phyloP scores from a whole-genome alignment of 2,113 vertebrate species.

The Cyphomyrus discorhynchus region DNA sequence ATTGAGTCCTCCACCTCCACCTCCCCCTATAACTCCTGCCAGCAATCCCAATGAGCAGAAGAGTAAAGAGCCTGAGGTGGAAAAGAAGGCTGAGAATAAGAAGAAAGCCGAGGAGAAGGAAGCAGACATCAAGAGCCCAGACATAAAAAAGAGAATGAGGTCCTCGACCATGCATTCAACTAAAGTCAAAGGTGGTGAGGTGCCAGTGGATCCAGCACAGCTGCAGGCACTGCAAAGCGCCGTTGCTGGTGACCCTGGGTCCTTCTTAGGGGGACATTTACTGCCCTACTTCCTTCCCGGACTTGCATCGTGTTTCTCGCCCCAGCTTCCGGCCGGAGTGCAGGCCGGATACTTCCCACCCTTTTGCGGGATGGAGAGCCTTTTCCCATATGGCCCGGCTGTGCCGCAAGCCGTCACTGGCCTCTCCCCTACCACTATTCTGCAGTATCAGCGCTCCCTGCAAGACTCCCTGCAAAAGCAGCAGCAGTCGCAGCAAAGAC shows the following conservation, averaged over 20 bases:
- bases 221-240: slow-evolving; percentile 92
- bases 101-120: slow-evolving; percentile 91
- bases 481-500: slow-evolving; percentile 86
- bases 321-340: slow-evolving; percentile 87
- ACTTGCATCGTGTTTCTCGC: slow-evolving; percentile 92
- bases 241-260: slow-evolving; percentile 82
- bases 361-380: slow-evolving; percentile 87
- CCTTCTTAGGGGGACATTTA: slow-evolving; percentile 93
- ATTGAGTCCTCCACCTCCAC: slow-evolving; percentile 88
- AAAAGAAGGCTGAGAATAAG: slow-evolving; percentile 75
- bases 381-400: slow-evolving; percentile 91
- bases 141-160: slow-evolving; percentile 90
- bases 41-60: slow-evolving; percentile 95
- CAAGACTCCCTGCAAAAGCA: slow-evolving; percentile 96
- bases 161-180: slow-evolving; percentile 73
- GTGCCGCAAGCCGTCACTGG: slow-evolving; percentile 92
- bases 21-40: slow-evolving; percentile 72
- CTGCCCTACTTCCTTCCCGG: slow-evolving; percentile 97
- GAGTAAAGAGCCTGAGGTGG: slow-evolving; percentile 90
- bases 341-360: slow-evolving; percentile 94
- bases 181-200: slow-evolving; percentile 80
- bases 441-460: slow-evolving; percentile 94
- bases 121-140: slow-evolving; percentile 73
- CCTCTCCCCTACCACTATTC: slow-evolving; percentile 79
- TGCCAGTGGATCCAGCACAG: slow-evolving; percentile 75